phyloP scores from a whole-genome alignment of 2,113 vertebrate species.

The Pseudorhombus dupliciocellatus region DNA sequence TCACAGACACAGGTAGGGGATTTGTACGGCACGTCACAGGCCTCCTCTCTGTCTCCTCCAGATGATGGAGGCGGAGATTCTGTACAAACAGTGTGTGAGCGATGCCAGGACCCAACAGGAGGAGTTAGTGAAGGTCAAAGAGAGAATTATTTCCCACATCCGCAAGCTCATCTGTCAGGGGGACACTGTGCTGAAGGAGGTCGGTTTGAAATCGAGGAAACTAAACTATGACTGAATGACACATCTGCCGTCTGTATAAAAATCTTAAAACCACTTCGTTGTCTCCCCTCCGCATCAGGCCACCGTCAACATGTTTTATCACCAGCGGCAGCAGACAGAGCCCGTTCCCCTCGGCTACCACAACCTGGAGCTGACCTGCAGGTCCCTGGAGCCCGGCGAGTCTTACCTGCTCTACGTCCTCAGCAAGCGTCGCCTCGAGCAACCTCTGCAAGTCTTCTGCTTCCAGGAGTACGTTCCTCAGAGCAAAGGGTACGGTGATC shows the following conservation, averaged over 20 bases:
- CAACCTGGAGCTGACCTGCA: conserved; percentile 83
- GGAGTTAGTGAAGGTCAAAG: conserved; percentile 85
- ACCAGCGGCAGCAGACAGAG: conserved; percentile 83
- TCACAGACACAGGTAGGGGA: too few species aligned
- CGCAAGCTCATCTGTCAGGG: conserved; percentile 92
- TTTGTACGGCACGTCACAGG: not conserved
- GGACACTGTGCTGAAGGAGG: conserved; percentile 90
- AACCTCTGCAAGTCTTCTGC: conserved; percentile 68
- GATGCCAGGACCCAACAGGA: conserved; percentile 85
- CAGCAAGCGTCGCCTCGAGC: conserved; percentile 66
- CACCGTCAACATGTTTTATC: conserved; percentile 89
- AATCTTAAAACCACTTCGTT: not conserved
- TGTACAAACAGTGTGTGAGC: conserved; percentile 80
- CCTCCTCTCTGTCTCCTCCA: conserved; percentile 53
- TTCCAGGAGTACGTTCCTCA: conserved; percentile 84
- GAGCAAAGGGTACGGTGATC: conserved; percentile 76
- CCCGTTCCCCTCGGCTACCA: conserved; percentile 81
- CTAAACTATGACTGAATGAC: too few species aligned
- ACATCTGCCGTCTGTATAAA: not conserved
- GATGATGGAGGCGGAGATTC: conserved; percentile 82
- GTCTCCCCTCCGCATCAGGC: conserved; percentile 74
- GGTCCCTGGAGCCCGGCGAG: conserved; percentile 84
- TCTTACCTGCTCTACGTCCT: conserved; percentile 86
- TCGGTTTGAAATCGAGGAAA: conserved; percentile 52
- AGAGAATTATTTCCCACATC: conserved; percentile 86